Evolutionary conservation across 1,140 invertebrate species (phyloP).

Genomic region (Drosophila kikkawai): DNA sequence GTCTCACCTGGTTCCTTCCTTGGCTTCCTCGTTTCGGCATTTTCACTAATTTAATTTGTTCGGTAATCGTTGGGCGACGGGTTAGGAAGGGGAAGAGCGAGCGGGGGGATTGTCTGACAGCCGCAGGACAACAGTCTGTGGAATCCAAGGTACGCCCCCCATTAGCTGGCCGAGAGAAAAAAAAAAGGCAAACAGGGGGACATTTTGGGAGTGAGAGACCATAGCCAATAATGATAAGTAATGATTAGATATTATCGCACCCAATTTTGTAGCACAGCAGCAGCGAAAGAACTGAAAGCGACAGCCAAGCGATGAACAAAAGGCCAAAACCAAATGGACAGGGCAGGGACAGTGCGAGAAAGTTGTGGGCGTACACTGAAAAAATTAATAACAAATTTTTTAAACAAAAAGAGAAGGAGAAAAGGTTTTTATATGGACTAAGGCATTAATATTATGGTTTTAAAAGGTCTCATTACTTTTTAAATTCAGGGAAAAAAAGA

Average conservation of each 20-base stretch:
- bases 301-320: conserved; percentile 43
- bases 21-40: conserved; percentile 55
- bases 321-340: conserved; percentile 30
- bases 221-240: conserved; percentile 79
- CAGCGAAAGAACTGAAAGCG: conserved; percentile 45
- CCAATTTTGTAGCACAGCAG: conserved; percentile 60
- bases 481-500: too few species aligned
- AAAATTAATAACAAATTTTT: neutral
- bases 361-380: conserved; percentile 10
- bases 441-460: neutral
- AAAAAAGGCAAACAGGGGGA: conserved; percentile 11
- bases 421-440: neutral
- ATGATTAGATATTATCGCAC: conserved; percentile 81
- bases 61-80: conserved; percentile 61
- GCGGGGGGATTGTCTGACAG: conserved; percentile 22
- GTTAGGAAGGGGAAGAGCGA: conserved; percentile 7
- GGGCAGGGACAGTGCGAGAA: neutral
- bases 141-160: conserved; percentile 50
- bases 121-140: conserved; percentile 1
- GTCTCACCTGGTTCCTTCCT: conserved; percentile 48
- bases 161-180: conserved; percentile 33
- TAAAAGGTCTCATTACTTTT: neutral
- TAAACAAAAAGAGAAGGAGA: too few species aligned
- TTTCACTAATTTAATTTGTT: conserved; percentile 79
- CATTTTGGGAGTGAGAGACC: conserved; percentile 16